Evolutionary conservation across 2,888 invertebrate genomes (phyloP).

Genomic region (Tolmerus cingulatus): DNA sequence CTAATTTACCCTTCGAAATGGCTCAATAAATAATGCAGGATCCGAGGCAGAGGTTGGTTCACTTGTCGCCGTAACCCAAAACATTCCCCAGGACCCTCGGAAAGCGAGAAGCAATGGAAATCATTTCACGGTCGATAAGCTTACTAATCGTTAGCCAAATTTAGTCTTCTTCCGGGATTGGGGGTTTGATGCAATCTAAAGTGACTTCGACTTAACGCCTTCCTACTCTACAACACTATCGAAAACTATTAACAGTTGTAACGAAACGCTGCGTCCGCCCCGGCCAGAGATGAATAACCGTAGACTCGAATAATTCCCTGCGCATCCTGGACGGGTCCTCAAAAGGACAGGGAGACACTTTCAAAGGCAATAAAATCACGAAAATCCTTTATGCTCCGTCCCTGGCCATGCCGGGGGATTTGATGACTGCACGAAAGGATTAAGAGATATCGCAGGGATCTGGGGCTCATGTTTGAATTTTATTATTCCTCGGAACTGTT

Average conservation of each 20-base stretch:
- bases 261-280: background rate
- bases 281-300: background rate
- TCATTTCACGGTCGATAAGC: slow-evolving; percentile 8
- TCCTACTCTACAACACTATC: background rate
- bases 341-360: background rate
- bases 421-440: slow-evolving; percentile 31
- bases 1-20: background rate
- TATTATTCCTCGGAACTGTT: slow-evolving; percentile 2
- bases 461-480: slow-evolving; percentile 31
- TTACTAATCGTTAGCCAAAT: background rate
- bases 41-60: background rate
- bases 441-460: slow-evolving; percentile 25
- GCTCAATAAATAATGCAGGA: background rate
- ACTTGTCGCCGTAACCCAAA: background rate
- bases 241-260: slow-evolving; percentile 28
- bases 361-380: slow-evolving; percentile 34
- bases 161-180: background rate
- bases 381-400: slow-evolving; percentile 29
- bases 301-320: background rate
- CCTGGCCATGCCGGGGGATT: slow-evolving; percentile 9
- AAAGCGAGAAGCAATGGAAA: background rate
- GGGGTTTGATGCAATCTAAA: background rate
- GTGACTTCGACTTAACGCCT: slow-evolving; percentile 16
- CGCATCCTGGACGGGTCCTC: background rate
- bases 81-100: background rate